A percentile compares a stretch with the other conserved stretches of the same genome.
These are phyloP conservation scores for Elgonia sp. DNA, from an alignment of 2,888 invertebrate genomes.

Conservation along the genomic window DNA sequence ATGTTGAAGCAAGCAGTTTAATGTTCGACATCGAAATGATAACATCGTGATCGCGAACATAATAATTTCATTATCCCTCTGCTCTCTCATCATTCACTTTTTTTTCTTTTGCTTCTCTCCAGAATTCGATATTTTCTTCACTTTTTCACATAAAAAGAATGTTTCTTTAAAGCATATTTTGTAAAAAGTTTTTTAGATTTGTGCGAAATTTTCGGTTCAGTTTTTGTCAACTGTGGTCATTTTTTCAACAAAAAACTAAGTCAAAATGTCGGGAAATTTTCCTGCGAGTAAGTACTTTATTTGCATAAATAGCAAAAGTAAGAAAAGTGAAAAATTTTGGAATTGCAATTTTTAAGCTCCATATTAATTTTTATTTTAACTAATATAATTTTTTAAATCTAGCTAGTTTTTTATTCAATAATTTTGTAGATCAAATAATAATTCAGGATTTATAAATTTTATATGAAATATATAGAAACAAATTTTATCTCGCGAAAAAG, in stretches of 20 bases:
- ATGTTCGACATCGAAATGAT: conserved; percentile 71
- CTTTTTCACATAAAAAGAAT: background rate
- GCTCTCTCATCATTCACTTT: conserved; percentile 23
- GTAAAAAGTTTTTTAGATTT: too few relatives aligned
- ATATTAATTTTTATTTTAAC: too few relatives aligned
- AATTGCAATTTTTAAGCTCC: background rate
- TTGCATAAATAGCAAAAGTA: background rate
- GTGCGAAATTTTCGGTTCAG: too few relatives aligned
- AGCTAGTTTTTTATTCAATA: too few relatives aligned
- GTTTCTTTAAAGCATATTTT: too few relatives aligned
- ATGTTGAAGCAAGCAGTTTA: conserved; percentile 59
- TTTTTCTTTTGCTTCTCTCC: background rate
- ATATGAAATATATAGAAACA: background rate
- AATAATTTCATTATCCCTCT: conserved; percentile 36
- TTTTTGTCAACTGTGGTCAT: background rate
- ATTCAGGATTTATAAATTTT: background rate
- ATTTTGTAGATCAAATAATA: too few relatives aligned
- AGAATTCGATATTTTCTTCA: background rate
- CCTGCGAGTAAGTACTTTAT: conserved; percentile 27
- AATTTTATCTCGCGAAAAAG: background rate
- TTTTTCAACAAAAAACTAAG: background rate
- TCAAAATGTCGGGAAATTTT: conserved; percentile 39
- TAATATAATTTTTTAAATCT: too few relatives aligned
- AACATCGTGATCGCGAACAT: conserved; percentile 63
- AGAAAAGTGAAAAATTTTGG: background rate